Evolutionary conservation across 2,888 invertebrate species (phyloP).

Genomic region (Callosobruchus maculatus): DNA sequence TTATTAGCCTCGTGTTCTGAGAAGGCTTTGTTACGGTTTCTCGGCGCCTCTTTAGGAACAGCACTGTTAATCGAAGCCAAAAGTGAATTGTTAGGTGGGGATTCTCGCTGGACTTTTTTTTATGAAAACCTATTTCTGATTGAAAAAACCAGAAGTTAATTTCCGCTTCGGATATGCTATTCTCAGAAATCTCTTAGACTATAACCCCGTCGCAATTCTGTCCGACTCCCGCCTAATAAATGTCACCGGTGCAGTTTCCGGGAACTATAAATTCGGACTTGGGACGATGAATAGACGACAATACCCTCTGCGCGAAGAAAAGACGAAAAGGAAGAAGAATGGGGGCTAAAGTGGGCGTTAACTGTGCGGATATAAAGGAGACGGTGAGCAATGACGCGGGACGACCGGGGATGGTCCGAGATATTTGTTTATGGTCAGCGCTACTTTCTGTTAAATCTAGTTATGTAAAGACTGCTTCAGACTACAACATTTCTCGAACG

Average conservation of each 20-base stretch:
- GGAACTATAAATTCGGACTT: conserved; percentile 37
- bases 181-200: background rate
- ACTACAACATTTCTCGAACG: no score
- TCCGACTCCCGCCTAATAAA: conserved; percentile 27
- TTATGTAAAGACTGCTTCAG: no score
- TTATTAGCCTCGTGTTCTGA: no score
- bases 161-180: no score
- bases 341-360: conserved; percentile 34
- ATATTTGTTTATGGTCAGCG: background rate
- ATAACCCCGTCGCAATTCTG: conserved; percentile 14
- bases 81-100: no score
- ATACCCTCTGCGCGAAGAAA: conserved; percentile 13
- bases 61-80: no score
- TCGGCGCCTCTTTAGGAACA: no score
- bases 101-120: no score
- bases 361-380: conserved; percentile 16
- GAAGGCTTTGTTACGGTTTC: no score
- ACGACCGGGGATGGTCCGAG: conserved; percentile 13
- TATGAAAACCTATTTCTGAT: no score
- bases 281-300: conserved; percentile 36
- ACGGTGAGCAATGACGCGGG: conserved; percentile 6
- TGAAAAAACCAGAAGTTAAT: no score
- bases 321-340: conserved; percentile 27
- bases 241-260: conserved; percentile 34
- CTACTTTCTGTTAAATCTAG: no score